Conservation (phyloP, 2,797 vertebrate genomes). For the Petrocephalus schoutedeni region DNA sequence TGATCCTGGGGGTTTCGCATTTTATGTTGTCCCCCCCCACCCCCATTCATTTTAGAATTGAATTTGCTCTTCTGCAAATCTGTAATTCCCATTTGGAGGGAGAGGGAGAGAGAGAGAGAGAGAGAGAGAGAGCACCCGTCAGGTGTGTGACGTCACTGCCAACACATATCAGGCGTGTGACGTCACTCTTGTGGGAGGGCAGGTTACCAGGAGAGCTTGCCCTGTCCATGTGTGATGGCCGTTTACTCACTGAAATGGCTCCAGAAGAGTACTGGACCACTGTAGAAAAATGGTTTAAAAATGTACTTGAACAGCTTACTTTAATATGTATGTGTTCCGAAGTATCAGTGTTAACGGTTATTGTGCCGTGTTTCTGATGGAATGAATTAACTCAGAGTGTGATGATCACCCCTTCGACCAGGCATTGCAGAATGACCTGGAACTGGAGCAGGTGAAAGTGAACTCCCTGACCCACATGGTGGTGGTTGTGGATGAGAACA, state of each 20-base stretch:
- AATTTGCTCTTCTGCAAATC: not conserved
- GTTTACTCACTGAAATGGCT: not conserved
- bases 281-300: not conserved
- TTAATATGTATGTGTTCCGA: not conserved
- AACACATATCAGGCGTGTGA: no score
- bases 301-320: not conserved
- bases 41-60: not conserved
- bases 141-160: no score
- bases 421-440: conserved; percentile 86
- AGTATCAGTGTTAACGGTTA: not conserved
- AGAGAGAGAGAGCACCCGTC: not conserved
- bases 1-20: not conserved
- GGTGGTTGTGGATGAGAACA: conserved; percentile 94
- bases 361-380: not conserved
- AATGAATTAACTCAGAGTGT: not conserved
- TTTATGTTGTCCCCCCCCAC: not conserved
- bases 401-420: conserved; percentile 39
- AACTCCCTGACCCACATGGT: conserved; percentile 98
- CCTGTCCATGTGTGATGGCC: not conserved
- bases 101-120: no score
- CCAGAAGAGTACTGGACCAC: not conserved
- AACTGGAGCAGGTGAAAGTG: conserved; percentile 91
- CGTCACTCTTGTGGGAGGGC: not conserved
- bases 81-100: not conserved
- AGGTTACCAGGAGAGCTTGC: not conserved